Base-by-base conservation (phyloP, 2,113 vertebrate genomes). In the Xenopus borealis region DNA sequence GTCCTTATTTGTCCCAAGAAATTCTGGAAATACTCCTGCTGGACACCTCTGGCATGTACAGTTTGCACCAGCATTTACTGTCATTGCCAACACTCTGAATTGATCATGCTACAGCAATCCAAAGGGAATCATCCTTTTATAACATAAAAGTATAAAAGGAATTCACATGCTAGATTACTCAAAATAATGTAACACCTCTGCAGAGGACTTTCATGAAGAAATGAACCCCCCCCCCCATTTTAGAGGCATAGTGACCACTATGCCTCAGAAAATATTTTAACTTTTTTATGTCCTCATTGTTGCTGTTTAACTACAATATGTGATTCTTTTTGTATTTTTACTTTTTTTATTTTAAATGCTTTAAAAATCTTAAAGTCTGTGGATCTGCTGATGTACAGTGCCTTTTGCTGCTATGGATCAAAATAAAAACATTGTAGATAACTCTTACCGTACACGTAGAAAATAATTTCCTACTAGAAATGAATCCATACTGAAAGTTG, bases 361-460 rank as follows among this genome's bases (percentile, higher is more conserved):
- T 92, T 91, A 90, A 89, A 81, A 80, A 66, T 66, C 82, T 91
- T 88, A 91, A 91, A 92, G 88, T 92, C 89, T 93, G 91, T 92
- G 91, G 90, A 92, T 93, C 91, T 93, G 92, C 92, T 94, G 90
- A 93, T 93, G 92, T 93, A 93, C 91, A 94, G 92, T 94, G 92
- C 92, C 92, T 94, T 55, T 94, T 92, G 92, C 92, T 94, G 92
- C 92, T 93, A 92, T 92, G 92, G 92, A 92, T 92, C 91, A 93
- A 92, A 91, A 92, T 91, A 88, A 91, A 90, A 91, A 88, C 89
- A 70, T 82, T 92, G 91, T 93, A 92, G 92, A 93, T 93, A 92
- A 90, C 91, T 86, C 88, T 92, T 92, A 92, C 87, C 87, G 91
- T 93, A 85, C 89, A 90, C 85, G 91, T 94, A 92, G 90, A 91